Conservation (phyloP, 2,888 invertebrate genomes). For the Holacanthella duospinosa region DNA sequence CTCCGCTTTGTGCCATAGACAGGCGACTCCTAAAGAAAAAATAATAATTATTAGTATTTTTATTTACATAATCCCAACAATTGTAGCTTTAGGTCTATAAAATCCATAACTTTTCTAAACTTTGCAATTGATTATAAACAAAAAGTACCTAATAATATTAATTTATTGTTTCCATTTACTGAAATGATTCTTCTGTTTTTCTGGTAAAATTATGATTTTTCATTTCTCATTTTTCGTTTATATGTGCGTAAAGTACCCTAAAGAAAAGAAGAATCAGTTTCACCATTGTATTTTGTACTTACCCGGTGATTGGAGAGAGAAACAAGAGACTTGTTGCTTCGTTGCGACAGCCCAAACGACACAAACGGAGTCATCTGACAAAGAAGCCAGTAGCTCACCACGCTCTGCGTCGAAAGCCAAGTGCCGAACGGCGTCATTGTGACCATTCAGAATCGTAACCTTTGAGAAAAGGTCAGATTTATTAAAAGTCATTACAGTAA, state of each 20-base stretch:
- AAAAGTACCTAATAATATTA: too few relatives aligned
- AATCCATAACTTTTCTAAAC: too few relatives aligned
- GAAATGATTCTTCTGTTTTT: too few relatives aligned
- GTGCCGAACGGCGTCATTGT: background rate
- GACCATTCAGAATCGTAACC: background rate
- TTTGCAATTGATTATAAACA: background rate
- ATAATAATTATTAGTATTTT: slow-evolving; percentile 1
- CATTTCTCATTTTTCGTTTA: background rate
- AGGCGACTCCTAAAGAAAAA: slow-evolving; percentile 41
- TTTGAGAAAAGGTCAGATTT: too few relatives aligned
- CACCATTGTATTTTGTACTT: background rate
- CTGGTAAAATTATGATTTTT: background rate
- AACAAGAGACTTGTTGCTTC: too few relatives aligned
- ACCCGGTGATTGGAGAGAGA: slow-evolving; percentile 4
- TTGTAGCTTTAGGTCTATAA: too few relatives aligned
- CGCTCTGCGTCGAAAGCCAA: slow-evolving; percentile 2
- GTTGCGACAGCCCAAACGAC: slow-evolving; percentile 1
- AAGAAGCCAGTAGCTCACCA: slow-evolving; percentile 4
- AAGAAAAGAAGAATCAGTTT: background rate
- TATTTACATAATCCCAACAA: background rate
- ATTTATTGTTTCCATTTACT: too few relatives aligned
- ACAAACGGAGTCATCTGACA: background rate
- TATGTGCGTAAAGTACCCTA: background rate
- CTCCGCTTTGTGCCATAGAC: slow-evolving; percentile 60
- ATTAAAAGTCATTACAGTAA: too few relatives aligned